Percentiles rank a stretch among this genome's conserved stretches.
These are phyloP conservation scores for Aleiodes leptofemur DNA, from an alignment of 2,888 invertebrate species.

Conservation along the genomic window DNA sequence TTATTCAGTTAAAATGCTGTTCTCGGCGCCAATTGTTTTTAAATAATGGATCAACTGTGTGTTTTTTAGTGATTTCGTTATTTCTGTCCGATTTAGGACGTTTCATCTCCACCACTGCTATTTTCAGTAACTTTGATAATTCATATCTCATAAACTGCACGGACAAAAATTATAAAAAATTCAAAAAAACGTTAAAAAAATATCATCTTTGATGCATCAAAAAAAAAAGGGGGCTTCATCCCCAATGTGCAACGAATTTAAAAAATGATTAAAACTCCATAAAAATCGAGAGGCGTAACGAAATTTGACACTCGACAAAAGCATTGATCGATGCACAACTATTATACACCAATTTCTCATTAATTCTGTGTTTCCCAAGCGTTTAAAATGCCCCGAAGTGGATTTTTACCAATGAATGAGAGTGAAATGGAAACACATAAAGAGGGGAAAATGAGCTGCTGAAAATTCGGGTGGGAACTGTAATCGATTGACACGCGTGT, in stretches of 20 bases:
- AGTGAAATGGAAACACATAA: neutral
- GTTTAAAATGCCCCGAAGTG: slow-evolving; percentile 34
- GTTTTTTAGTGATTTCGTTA: too few relatives aligned
- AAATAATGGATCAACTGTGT: too few relatives aligned
- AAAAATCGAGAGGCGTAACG: slow-evolving; percentile 18
- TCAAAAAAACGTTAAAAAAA: neutral
- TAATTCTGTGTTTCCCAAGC: slow-evolving; percentile 28
- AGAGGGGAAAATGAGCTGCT: slow-evolving; percentile 18
- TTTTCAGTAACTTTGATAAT: too few relatives aligned
- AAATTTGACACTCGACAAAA: neutral
- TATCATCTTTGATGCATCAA: neutral
- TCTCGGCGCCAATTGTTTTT: too few relatives aligned
- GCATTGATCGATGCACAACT: slow-evolving; percentile 11
- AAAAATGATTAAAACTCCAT: slow-evolving; percentile 15
- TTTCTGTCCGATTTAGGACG: too few relatives aligned
- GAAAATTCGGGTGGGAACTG: slow-evolving; percentile 43
- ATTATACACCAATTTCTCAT: slow-evolving; percentile 20
- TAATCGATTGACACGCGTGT: slow-evolving; percentile 58
- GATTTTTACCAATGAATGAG: slow-evolving; percentile 7
- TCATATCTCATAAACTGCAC: too few relatives aligned
- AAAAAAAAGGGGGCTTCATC: neutral
- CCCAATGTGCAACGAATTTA: slow-evolving; percentile 20
- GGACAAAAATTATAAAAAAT: too few relatives aligned
- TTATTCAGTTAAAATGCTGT: too few relatives aligned
- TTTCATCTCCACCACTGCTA: too few relatives aligned